A percentile compares a stretch with the other conserved stretches of the same genome.
These are phyloP conservation scores for Elmis aenea DNA, from an alignment of 2,888 invertebrate genomes.

Conservation along the genomic window DNA sequence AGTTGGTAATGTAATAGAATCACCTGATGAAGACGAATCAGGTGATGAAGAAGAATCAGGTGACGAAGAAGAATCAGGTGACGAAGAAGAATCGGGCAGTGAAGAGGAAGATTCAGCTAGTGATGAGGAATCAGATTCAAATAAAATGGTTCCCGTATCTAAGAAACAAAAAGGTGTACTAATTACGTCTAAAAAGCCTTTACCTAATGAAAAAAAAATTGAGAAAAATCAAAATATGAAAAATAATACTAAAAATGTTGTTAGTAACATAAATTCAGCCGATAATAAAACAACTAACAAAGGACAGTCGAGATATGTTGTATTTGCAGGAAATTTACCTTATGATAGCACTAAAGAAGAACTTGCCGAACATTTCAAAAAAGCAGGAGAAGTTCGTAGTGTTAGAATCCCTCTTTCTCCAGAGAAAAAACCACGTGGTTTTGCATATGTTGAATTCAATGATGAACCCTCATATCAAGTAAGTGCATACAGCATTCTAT, in stretches of 20 bases:
- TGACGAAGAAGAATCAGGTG: conserved; percentile 3
- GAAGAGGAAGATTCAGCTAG: background rate
- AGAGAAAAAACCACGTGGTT: conserved; percentile 42
- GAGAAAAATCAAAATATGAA: too few relatives aligned
- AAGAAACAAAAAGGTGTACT: conserved; percentile 1
- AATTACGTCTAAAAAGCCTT: too few relatives aligned
- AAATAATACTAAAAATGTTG: too few relatives aligned
- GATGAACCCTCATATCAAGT: conserved; percentile 46
- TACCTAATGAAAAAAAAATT: too few relatives aligned
- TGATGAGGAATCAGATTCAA: too few relatives aligned
- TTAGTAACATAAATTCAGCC: too few relatives aligned
- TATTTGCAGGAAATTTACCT: conserved; percentile 49
- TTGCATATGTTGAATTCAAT: conserved; percentile 46
- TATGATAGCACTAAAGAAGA: conserved; percentile 41
- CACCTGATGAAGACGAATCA: conserved; percentile 10
- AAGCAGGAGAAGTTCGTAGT: conserved; percentile 40
- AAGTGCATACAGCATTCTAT: conserved; percentile 13
- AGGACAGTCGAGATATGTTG: conserved; percentile 37
- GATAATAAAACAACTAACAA: background rate
- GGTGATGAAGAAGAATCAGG: conserved; percentile 11
- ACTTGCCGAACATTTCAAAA: conserved; percentile 46
- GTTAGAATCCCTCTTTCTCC: conserved; percentile 43
- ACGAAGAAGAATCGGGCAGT: background rate
- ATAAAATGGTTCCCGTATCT: too few relatives aligned
- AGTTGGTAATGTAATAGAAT: conserved; percentile 18